These are phyloP conservation scores for Sitobion miscanthi DNA, from an alignment of 1,140 invertebrate genomes.

Conservation along the genomic window DNA sequence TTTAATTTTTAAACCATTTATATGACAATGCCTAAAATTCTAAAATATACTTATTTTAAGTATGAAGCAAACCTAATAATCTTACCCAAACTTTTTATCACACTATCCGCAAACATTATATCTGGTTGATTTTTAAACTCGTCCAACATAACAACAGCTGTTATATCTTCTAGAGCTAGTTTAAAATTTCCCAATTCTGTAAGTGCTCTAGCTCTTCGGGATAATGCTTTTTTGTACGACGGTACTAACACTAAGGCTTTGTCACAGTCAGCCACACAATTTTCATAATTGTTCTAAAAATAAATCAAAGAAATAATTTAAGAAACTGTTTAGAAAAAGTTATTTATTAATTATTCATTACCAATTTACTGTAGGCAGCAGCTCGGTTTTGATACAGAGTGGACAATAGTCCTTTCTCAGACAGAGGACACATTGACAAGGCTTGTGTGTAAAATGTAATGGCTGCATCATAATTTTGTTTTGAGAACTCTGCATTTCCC, in stretches of 20 bases:
- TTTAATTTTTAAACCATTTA: not conserved
- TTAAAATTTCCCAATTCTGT: slow-evolving; percentile 80
- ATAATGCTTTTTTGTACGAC: slow-evolving; percentile 88
- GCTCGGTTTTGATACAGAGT: slow-evolving; percentile 96
- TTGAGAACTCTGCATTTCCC: slow-evolving; percentile 88
- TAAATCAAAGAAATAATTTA: slow-evolving; percentile 43
- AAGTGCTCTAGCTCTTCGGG: slow-evolving; percentile 80
- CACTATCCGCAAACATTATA: slow-evolving; percentile 81
- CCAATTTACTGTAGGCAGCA: slow-evolving; percentile 90
- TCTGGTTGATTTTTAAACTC: slow-evolving; percentile 81
- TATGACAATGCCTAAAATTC: not conserved
- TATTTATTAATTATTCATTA: slow-evolving; percentile 62
- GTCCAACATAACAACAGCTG: slow-evolving; percentile 89
- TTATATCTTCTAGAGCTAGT: slow-evolving; percentile 87
- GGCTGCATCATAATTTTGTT: slow-evolving; percentile 85
- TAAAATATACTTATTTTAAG: not conserved
- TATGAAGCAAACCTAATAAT: not conserved
- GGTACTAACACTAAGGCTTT: slow-evolving; percentile 85
- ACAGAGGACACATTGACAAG: slow-evolving; percentile 81
- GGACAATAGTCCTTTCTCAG: slow-evolving; percentile 77
- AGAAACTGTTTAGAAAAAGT: not conserved
- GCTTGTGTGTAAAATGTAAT: slow-evolving; percentile 87
- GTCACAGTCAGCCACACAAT: slow-evolving; percentile 86
- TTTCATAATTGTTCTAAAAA: slow-evolving; percentile 77
- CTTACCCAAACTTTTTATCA: slow-evolving; percentile 80